Evolutionary conservation across 2,113 vertebrate species (phyloP).

Genomic region (Brevimyrus niger): DNA sequence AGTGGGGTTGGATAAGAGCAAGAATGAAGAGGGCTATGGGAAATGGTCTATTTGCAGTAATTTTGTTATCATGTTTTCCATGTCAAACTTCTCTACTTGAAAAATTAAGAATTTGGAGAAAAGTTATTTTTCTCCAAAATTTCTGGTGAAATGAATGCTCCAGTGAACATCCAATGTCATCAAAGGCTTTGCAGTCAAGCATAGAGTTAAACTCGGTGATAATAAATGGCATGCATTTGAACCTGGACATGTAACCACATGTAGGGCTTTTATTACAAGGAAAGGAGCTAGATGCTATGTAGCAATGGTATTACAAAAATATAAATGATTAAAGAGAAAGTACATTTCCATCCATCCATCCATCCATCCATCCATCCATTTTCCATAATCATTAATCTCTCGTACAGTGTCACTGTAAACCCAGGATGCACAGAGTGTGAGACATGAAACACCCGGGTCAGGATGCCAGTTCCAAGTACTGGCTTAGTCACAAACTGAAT

Average conservation of each 20-base stretch:
- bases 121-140: not conserved
- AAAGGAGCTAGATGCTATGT: not conserved
- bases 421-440: not conserved
- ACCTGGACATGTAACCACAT: not conserved
- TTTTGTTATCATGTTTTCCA: not conserved
- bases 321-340: not conserved
- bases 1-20: not conserved
- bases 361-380: not conserved
- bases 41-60: conserved; percentile 6
- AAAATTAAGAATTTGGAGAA: not conserved
- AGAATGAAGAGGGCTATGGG: not conserved
- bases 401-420: not conserved
- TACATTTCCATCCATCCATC: not conserved
- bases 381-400: not conserved
- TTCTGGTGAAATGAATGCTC: not conserved
- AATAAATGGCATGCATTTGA: not conserved
- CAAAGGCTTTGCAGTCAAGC: not conserved
- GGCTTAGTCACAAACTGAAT: not conserved
- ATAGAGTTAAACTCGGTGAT: not conserved
- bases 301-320: not conserved
- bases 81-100: not conserved
- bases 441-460: not conserved
- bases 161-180: not conserved
- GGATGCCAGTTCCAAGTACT: not conserved
- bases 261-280: not conserved